Evolutionary conservation across 2,113 vertebrate genomes (phyloP).

Genomic region (Sturnira hondurensis): DNA sequence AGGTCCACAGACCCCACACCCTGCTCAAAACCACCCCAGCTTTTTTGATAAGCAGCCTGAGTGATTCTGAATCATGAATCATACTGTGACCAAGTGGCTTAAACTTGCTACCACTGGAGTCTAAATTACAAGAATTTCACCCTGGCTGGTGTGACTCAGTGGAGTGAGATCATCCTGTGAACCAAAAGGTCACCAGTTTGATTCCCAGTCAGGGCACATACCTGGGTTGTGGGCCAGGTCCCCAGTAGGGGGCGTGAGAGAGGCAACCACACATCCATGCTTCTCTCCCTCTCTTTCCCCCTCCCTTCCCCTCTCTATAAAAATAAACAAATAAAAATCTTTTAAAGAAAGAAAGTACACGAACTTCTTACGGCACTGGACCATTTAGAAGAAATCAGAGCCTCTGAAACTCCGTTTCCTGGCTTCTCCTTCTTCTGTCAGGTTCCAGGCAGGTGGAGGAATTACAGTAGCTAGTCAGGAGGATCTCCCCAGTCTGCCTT

Average conservation of each 20-base stretch:
- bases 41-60: background rate
- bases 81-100: background rate
- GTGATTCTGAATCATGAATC: background rate
- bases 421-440: background rate
- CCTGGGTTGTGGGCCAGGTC: too few relatives aligned
- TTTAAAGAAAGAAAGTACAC: background rate
- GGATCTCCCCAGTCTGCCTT: background rate
- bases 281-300: too few relatives aligned
- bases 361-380: background rate
- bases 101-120: background rate
- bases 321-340: too few relatives aligned
- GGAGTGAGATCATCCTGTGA: too few relatives aligned
- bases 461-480: background rate
- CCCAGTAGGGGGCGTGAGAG: too few relatives aligned
- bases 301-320: too few relatives aligned
- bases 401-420: background rate
- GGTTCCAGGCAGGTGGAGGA: background rate
- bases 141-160: too few relatives aligned
- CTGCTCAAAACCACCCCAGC: background rate
- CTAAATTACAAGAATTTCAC: background rate
- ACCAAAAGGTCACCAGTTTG: too few relatives aligned
- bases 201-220: too few relatives aligned
- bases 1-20: background rate
- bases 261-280: too few relatives aligned
- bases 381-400: slow-evolving; percentile 12